Percentiles rank a stretch among this genome's conserved stretches.
Conservation (phyloP, 1,140 invertebrate genomes). For the Caenorhabditis tropicalis region DNA sequence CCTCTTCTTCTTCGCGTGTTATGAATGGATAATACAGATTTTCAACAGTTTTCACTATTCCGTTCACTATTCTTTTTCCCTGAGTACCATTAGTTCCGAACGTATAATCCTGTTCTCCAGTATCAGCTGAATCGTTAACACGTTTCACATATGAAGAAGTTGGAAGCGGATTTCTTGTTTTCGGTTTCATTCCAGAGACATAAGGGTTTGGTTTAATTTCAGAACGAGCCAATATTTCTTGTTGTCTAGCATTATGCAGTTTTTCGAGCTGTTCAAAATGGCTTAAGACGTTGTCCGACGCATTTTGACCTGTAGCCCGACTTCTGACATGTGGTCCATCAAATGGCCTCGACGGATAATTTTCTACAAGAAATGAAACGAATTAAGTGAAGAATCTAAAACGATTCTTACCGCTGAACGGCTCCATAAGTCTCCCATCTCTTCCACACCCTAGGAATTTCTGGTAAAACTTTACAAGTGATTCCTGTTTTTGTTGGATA, state of each 20-base stretch:
- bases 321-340: not conserved
- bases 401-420: conserved; percentile 10
- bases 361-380: not conserved
- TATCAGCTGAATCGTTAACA: not conserved
- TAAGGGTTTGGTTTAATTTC: not conserved
- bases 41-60: conserved; percentile 7
- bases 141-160: not conserved
- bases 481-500: not conserved
- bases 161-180: not conserved
- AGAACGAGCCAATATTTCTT: not conserved
- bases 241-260: not conserved
- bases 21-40: conserved; percentile 35
- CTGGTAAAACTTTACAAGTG: not conserved
- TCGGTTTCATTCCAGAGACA: not conserved
- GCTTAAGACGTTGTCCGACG: not conserved
- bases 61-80: conserved; percentile 24
- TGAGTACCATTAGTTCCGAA: conserved; percentile 35
- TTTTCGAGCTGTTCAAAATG: not conserved
- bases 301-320: not conserved
- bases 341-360: conserved; percentile 2
- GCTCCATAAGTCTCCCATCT: not conserved
- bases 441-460: not conserved
- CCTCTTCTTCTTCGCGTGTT: conserved; percentile 18
- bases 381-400: no score
- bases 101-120: not conserved